A percentile compares a stretch with the other conserved stretches of the same genome.
These are phyloP conservation scores for Dermatemys mawii DNA, from an alignment of 2,113 vertebrate species.

Conservation along the genomic window DNA sequence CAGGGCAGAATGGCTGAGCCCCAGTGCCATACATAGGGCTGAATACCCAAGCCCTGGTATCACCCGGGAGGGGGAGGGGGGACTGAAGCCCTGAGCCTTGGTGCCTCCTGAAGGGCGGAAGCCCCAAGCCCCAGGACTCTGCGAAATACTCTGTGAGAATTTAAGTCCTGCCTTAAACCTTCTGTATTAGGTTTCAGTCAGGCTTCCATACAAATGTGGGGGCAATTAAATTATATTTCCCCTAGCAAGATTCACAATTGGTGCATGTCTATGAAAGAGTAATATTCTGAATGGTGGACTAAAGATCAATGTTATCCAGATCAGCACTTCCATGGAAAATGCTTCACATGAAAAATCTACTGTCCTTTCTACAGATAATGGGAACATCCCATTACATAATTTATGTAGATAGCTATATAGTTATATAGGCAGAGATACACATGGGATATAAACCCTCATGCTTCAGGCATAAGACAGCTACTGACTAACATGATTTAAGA, in stretches of 20 bases:
- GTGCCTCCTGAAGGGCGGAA: too few species aligned
- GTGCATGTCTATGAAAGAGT: slow-evolving; percentile 7
- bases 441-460: slow-evolving; percentile 1
- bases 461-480: not conserved
- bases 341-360: slow-evolving; percentile 69
- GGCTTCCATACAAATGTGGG: not conserved
- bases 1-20: too few species aligned
- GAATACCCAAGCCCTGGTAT: too few species aligned
- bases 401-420: not conserved
- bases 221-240: not conserved
- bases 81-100: too few species aligned
- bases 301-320: slow-evolving; percentile 67
- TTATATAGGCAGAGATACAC: not conserved
- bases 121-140: too few species aligned
- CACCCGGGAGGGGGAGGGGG: too few species aligned
- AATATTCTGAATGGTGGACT: slow-evolving; percentile 16
- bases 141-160: too few species aligned
- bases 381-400: slow-evolving; percentile 64
- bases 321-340: slow-evolving; percentile 69
- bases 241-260: slow-evolving; percentile 25
- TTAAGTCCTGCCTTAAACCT: not conserved
- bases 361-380: slow-evolving; percentile 59
- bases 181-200: not conserved
- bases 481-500: not conserved
- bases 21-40: too few species aligned